Conservation (phyloP, 2,113 vertebrate genomes). For the Chroicocephalus ridibundus region DNA sequence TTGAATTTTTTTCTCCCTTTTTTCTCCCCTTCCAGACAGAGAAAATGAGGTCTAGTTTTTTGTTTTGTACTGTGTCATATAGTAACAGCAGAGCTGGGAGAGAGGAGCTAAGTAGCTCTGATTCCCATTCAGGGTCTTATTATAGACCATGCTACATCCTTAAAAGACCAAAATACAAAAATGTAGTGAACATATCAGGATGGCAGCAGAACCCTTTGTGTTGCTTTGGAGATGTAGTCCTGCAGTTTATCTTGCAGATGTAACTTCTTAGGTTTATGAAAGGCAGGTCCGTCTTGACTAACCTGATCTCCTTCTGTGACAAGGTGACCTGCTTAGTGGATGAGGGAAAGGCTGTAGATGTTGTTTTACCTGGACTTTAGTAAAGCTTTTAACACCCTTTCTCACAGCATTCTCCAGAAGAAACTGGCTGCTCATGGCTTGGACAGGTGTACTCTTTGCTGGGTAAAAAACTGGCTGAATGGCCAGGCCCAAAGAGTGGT, state of each 20-base stretch:
- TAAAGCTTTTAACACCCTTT: background rate
- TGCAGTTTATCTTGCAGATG: background rate
- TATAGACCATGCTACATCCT: background rate
- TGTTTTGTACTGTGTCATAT: background rate
- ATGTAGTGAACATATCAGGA: background rate
- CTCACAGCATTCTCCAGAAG: background rate
- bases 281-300: background rate
- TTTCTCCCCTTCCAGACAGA: background rate
- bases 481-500: background rate
- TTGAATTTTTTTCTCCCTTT: background rate
- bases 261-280: background rate
- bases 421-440: background rate
- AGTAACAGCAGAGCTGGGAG: background rate
- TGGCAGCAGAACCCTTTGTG: background rate
- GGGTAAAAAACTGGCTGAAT: background rate
- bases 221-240: background rate
- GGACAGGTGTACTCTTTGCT: background rate
- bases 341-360: background rate
- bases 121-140: background rate
- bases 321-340: background rate
- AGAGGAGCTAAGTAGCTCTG: background rate
- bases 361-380: background rate
- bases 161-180: background rate
- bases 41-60: background rate
- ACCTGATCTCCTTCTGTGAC: background rate